Evolutionary conservation across 2,113 vertebrate species (phyloP).

Genomic region (Larimichthys crocea): DNA sequence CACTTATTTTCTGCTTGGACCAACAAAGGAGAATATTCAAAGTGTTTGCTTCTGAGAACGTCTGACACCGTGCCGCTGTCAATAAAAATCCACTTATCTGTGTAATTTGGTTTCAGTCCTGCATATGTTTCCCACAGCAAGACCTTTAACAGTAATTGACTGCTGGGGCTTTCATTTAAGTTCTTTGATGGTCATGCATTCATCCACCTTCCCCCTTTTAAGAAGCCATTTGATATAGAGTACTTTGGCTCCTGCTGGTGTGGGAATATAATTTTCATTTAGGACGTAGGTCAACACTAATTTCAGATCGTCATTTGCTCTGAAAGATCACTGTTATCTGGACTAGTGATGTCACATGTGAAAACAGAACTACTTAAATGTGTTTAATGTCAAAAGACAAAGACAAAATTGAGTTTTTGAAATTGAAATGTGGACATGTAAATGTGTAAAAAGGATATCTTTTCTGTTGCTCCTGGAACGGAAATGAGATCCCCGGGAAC

Average conservation of each 20-base stretch:
- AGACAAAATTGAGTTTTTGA: not conserved
- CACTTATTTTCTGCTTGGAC: slow-evolving; percentile 11
- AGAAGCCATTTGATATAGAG: slow-evolving; percentile 36
- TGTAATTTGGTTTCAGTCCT: slow-evolving; percentile 38
- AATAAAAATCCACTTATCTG: slow-evolving; percentile 29
- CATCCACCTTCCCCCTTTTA: slow-evolving; percentile 30
- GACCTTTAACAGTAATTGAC: slow-evolving; percentile 47
- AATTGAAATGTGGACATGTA: not conserved
- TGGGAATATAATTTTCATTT: slow-evolving; percentile 14
- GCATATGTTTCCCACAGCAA: slow-evolving; percentile 13
- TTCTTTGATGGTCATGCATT: slow-evolving; percentile 50
- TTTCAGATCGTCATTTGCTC: not conserved
- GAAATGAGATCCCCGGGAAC: slow-evolving; percentile 84
- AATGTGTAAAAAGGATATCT: slow-evolving; percentile 85
- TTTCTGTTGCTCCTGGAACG: slow-evolving; percentile 86
- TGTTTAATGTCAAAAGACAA: slow-evolving; percentile 5
- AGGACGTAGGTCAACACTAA: not conserved
- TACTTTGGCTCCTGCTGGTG: not conserved
- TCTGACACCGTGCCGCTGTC: slow-evolving; percentile 10
- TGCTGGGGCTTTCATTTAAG: slow-evolving; percentile 47
- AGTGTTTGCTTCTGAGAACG: slow-evolving; percentile 46
- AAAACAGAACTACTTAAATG: not conserved
- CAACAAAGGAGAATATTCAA: slow-evolving; percentile 60
- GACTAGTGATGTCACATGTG: not conserved
- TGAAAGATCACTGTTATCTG: not conserved